These are phyloP conservation scores for Eriocheir sinensis DNA, from an alignment of 1,140 invertebrate genomes.

Conservation along the genomic window DNA sequence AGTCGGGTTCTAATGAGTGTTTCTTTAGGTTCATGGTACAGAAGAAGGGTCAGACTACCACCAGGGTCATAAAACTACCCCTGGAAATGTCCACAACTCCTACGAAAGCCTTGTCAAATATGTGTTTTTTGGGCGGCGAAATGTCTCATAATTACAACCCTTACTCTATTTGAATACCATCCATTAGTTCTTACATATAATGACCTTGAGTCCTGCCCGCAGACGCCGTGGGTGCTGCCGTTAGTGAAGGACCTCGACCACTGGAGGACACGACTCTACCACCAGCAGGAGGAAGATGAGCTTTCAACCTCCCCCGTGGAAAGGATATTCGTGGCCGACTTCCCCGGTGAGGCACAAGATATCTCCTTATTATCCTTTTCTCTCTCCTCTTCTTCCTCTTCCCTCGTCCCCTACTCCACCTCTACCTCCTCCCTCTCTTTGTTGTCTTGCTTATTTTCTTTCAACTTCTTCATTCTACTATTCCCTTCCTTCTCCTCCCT, in stretches of 20 bases:
- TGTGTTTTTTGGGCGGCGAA: no score
- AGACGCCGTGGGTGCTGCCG: slow-evolving; percentile 61
- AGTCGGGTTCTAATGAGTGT: no score
- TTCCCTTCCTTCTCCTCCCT: neutral
- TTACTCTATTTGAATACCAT: no score
- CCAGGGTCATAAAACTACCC: no score
- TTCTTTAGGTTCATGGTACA: no score
- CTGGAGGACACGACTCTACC: slow-evolving; percentile 25
- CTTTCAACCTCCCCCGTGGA: neutral
- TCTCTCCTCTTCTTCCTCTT: neutral
- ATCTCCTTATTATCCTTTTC: neutral
- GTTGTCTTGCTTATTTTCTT: neutral
- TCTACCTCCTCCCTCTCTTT: no score
- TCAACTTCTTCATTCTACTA: no score
- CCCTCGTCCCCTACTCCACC: neutral
- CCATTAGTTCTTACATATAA: no score
- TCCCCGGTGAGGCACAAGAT: slow-evolving; percentile 35
- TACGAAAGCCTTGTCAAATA: no score
- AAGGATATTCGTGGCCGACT: slow-evolving; percentile 50
- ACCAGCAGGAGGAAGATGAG: neutral
- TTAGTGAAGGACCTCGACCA: neutral
- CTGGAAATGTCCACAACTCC: no score
- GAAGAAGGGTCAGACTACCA: no score
- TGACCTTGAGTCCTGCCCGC: neutral
- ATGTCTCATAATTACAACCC: no score